Base-by-base conservation (phyloP, 64 coral and sea anemone species). In the Anthopleura sola region DNA sequence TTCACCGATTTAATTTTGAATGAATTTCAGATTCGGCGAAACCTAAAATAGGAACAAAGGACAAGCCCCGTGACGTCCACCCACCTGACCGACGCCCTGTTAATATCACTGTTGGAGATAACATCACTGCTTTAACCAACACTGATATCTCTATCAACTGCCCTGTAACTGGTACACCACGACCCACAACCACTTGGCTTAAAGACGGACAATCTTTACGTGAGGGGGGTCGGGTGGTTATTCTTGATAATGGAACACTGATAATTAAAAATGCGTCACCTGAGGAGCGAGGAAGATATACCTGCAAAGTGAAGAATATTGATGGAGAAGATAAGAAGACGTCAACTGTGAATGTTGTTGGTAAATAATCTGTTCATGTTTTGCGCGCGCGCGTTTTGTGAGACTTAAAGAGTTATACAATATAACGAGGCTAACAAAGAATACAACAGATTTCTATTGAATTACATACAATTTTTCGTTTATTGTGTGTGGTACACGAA, bases 61-160 rank as follows among this genome's bases (percentile, higher is more conserved):
- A 77, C 18, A 46, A 86, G 6, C 83, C 86, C 17, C 38, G 28
- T 49, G 38, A 82, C 17, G 85, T 95, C 36, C 87, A 80, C 19
- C 26, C 89, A 14, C 80, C 84, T 54, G 87, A 90, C 28, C 39
- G 83, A 31, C 83, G 56, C n/a, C 94, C 83, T 14, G 78, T 92
- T 36, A 89, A 56, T 21, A 82, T 86, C 33, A 75, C 40, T 14
- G 84, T 95, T 87, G 94, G 90, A 24, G 53, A 83, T 56, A 86
- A 95, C 33, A 83, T 95, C 60, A 95, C 83, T 86, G 86, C 84
- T 4, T 80, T 95, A 37, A 85, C 94, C 29, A 89, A 89, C 64
- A 89, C 86, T 23, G 82, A 40, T 49, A 84, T 95, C 23, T 86
- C 90, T 3, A 88, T 95, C 56, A 50, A 86, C 40, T 95, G 94